Evolutionary conservation across 2,113 vertebrate species (phyloP).

Genomic region (Spermophilus dauricus): DNA sequence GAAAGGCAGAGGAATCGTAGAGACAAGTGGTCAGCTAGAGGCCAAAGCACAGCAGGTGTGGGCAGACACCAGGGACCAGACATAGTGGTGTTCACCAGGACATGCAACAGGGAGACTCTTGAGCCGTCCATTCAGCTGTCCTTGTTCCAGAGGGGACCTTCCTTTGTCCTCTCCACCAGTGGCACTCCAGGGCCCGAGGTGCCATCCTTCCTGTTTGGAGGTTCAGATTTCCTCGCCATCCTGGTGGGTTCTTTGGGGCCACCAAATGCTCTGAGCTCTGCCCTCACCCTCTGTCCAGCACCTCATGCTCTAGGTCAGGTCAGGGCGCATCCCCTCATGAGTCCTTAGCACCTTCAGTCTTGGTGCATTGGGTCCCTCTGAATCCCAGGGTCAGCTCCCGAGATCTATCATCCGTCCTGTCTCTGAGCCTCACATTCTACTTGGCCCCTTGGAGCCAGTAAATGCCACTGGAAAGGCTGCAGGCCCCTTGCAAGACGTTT

Average conservation of each 20-base stretch:
- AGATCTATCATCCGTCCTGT: neutral
- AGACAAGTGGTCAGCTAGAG: neutral
- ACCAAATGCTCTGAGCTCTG: too few species aligned
- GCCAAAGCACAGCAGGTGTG: neutral
- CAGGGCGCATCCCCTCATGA: neutral
- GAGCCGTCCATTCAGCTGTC: neutral
- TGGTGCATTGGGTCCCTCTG: neutral
- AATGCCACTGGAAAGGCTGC: too few species aligned
- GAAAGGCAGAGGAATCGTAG: neutral
- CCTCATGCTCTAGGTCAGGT: neutral
- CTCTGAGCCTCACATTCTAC: neutral
- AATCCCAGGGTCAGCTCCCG: neutral
- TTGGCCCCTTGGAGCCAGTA: neutral
- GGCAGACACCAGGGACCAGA: too few species aligned
- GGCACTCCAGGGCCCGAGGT: neutral
- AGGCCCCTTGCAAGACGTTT: too few species aligned
- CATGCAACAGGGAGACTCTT: neutral
- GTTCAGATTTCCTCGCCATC: neutral
- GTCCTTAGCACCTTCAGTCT: neutral
- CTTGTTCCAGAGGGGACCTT: neutral
- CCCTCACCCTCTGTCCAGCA: neutral
- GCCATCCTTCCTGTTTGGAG: neutral
- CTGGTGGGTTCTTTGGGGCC: neutral
- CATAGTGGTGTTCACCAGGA: neutral
- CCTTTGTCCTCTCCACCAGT: neutral